Evolutionary conservation across 2,888 invertebrate genomes (phyloP), one percentile per base, ranked within the genome.

Genomic region (Drosophila ochracea): DNA sequence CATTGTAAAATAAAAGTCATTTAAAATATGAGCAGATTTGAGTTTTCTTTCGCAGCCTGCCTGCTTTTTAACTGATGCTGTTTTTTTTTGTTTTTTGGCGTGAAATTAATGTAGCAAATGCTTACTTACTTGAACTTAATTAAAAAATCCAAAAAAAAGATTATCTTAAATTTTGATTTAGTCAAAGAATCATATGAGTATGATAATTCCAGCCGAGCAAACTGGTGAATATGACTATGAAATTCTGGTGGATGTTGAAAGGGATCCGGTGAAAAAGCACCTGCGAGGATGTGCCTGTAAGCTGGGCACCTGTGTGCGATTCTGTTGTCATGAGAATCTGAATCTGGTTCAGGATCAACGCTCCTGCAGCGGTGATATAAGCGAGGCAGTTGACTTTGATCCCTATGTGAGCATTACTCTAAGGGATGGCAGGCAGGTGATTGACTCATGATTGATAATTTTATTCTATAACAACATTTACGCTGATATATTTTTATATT

Each of bases 291-390:
- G 92, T 52, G 73, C 85, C 28, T 91, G 92, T 60, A 41, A 82
- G 5, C 37, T 92, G 21, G 91, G 84, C 61, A 68, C 81, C 1
- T 93, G 93, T 61, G 78, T 93, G 1, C 83, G 92, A 5, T 82
- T 91, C 55, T 91, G 91, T 63, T 91, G 90, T 43, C 52, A 65
- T 11, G n/a, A 11, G 30, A 65, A 76, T 28, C 58, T 43, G 1
- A 1, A 30, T 3, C 57, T 79, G 13, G 47, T 49, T 1, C 16
- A 33, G 0, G n/a, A 53, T 3, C 58, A 73, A 6, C 58, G 68
- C 30, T 7, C 30, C 30, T 30, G 30, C 2, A 28, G n/a, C 3
- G 60, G 47, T 0, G 47, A 63, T 9, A 61, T 67, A 3, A 1
- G 1, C 1, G 4, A 31, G 7, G 68, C 49, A 0, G 5, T 53